Evolutionary conservation across 92 coral and sea anemone genomes (phyloP), one percentile per base, ranked within the genome.

Genomic region (Porites cylindrica): DNA sequence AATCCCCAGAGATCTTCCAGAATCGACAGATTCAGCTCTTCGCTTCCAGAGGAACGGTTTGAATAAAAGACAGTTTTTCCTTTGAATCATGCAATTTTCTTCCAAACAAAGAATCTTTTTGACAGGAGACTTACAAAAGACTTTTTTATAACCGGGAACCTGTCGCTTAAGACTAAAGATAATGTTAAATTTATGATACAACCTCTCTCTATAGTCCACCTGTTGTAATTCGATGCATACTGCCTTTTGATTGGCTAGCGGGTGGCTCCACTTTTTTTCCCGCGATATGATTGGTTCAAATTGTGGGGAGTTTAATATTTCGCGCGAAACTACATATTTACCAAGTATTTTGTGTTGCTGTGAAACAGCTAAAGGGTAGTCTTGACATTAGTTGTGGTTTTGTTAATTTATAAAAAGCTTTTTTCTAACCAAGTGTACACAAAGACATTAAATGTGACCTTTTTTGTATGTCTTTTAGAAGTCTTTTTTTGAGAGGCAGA

Each of bases 171-270:
- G 88, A 72, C 66, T 85, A 75, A 84, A 71, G 61, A 63, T 91
- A 87, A 95, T 95, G 96, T 92, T 93, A 95, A 93, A 95, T 93
- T 93, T 81, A 92, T 92, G 93, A 86, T 62, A 79, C 88, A 82
- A 60, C 75, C 88, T 88, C 56, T 84, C 85, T 84, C 93, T 89
- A 83, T 84, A 74, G 75, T 91, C 95, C 96, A 95, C 98, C 98
- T 89, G 98, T 93, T 87, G 26, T 10, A 32, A 72, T 51, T 64
- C 70, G 63, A 83, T 85, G 52, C 89, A 90, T 88, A 51, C 64
- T 64, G 52, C 86, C 75, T 75, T 82, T 70, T 76, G 92, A 95
- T 95, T 94, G 98, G 98, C 18, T 81, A 90, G 85, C 90, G 86
- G 91, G 95, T 92, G 82, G 77, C 85, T 78, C 61, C 4, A 74